Evolutionary conservation across 2,113 vertebrate species (phyloP).

Genomic region (Dunckerocampus dactyliophorus): DNA sequence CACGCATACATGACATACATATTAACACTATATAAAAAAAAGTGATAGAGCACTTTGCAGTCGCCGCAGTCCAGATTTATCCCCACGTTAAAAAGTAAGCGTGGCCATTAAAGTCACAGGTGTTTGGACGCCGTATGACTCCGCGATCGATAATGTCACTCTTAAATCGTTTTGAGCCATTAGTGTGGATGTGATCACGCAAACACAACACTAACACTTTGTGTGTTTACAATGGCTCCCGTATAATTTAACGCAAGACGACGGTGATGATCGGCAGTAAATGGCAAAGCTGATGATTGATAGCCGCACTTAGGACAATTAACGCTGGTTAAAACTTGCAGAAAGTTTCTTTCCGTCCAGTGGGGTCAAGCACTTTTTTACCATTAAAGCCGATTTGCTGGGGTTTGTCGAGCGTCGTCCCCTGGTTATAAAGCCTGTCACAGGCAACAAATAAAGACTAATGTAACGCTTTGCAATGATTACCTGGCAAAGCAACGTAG

Average conservation of each 20-base stretch:
- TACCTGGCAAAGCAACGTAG: constrained; percentile 52
- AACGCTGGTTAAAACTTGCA: constrained; percentile 67
- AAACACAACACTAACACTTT: background rate
- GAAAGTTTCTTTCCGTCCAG: constrained; percentile 56
- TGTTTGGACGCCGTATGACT: constrained; percentile 60
- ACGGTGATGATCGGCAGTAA: constrained; percentile 73
- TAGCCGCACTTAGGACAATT: constrained; percentile 73
- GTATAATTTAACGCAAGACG: constrained; percentile 66
- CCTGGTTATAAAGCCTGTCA: constrained; percentile 63
- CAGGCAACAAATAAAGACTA: constrained; percentile 65
- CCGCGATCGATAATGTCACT: constrained; percentile 71
- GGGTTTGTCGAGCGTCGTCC: constrained; percentile 63
- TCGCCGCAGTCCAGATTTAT: constrained; percentile 64
- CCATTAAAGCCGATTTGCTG: constrained; percentile 61
- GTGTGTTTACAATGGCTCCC: constrained; percentile 58
- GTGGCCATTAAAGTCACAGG: constrained; percentile 72
- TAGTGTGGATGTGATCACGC: constrained; percentile 59
- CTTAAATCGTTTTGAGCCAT: constrained; percentile 67
- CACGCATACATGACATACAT: constrained; percentile 65
- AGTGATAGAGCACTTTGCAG: constrained; percentile 66
- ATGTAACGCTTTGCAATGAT: constrained; percentile 58
- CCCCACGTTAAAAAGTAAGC: constrained; percentile 72
- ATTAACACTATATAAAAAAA: constrained; percentile 76
- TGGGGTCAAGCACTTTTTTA: constrained; percentile 36
- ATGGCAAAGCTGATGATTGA: constrained; percentile 71